Conservation (phyloP, 2,888 invertebrate species). For the Drosophila neotestacea region DNA sequence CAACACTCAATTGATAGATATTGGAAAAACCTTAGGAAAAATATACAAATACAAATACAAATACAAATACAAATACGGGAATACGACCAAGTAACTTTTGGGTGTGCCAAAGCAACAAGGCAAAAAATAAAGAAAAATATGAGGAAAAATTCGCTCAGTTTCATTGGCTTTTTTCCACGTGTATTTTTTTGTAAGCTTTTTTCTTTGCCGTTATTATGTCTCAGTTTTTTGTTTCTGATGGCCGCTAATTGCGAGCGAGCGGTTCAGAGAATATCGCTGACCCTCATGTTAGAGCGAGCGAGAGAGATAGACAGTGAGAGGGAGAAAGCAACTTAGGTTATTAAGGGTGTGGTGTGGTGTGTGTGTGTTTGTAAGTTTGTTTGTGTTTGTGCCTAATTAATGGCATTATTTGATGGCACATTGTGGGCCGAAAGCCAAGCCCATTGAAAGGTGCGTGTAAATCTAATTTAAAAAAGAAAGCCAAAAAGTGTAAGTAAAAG, state of each 20-base stretch:
- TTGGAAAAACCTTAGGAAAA: conserved; percentile 51
- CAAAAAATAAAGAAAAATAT: conserved; percentile 27
- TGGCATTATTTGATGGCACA: conserved; percentile 73
- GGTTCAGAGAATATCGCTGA: too few relatives aligned
- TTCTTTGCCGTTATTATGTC: conserved; percentile 61
- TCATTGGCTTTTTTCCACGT: conserved; percentile 51
- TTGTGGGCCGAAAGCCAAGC: conserved; percentile 48
- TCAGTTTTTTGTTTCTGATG: conserved; percentile 72
- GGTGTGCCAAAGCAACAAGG: conserved; percentile 45
- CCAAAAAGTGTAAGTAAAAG: conserved; percentile 33
- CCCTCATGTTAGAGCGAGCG: background rate
- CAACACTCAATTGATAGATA: conserved; percentile 45
- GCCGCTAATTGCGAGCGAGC: conserved; percentile 67
- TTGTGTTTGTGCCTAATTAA: conserved; percentile 70
- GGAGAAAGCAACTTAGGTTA: conserved; percentile 14
- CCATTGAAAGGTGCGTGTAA: conserved; percentile 55
- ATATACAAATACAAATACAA: conserved; percentile 14
- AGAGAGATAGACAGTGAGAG: background rate
- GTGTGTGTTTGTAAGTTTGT: conserved; percentile 31
- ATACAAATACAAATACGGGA: conserved; percentile 27
- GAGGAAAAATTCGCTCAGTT: conserved; percentile 47
- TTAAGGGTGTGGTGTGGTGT: conserved; percentile 55
- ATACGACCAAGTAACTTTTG: conserved; percentile 45
- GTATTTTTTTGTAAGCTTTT: conserved; percentile 35
- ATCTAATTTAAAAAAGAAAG: conserved; percentile 35